Conservation (phyloP, 2,888 invertebrate species). For the Electrophaes corylata region DNA sequence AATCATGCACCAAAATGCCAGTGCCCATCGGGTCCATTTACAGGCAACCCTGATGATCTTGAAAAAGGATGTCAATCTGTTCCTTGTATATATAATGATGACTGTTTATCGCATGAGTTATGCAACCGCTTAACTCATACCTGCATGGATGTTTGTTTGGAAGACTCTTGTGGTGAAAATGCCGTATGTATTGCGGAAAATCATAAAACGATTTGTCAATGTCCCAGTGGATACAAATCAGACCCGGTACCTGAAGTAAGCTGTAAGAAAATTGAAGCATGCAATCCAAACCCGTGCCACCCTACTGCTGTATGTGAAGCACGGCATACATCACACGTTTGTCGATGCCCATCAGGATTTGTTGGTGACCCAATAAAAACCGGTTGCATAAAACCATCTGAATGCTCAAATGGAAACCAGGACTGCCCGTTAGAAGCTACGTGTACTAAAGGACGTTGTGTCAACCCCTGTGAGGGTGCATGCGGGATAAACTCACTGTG, state of each 20-base stretch:
- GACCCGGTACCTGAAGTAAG: conserved; percentile 94
- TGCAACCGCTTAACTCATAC: conserved; percentile 93
- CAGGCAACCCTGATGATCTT: conserved; percentile 93
- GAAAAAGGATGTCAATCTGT: conserved; percentile 90
- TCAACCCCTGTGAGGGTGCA: conserved; percentile 91
- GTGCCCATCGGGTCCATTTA: conserved; percentile 93
- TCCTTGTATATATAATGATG: conserved; percentile 93
- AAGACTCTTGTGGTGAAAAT: conserved; percentile 93
- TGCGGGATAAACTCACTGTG: conserved; percentile 94
- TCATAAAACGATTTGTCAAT: conserved; percentile 92
- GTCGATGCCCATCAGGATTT: conserved; percentile 90
- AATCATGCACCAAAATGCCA: conserved; percentile 96
- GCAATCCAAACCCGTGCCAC: conserved; percentile 92
- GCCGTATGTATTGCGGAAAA: conserved; percentile 95
- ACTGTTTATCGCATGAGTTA: conserved; percentile 91
- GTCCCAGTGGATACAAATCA: conserved; percentile 92
- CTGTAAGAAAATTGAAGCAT: conserved; percentile 89
- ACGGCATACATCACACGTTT: conserved; percentile 87
- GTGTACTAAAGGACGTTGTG: conserved; percentile 88
- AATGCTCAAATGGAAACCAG: conserved; percentile 88
- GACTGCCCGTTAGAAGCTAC: conserved; percentile 91
- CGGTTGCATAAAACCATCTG: conserved; percentile 92
- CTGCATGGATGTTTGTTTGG: conserved; percentile 92
- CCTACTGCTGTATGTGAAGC: conserved; percentile 90
- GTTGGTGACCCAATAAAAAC: conserved; percentile 90